phyloP scores from a whole-genome alignment of 2,888 invertebrate species.

The Watsonalla binaria region DNA sequence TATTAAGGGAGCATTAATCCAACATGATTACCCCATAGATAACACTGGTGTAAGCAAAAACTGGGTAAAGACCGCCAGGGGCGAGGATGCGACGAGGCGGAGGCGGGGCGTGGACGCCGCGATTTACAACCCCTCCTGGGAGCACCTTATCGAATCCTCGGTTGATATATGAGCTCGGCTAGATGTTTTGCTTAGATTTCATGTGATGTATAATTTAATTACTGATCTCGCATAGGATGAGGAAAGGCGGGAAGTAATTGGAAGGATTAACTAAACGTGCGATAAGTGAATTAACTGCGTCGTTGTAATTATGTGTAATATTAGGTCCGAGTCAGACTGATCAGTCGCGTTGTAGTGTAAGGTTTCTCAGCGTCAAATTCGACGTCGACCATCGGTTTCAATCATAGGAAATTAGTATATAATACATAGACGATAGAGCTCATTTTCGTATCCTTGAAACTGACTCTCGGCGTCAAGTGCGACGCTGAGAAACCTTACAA shows the following conservation, averaged over 20 bases:
- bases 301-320: too few relatives aligned
- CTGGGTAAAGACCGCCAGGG: constrained; percentile 24
- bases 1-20: neutral
- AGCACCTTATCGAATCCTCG: constrained; percentile 48
- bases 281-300: too few relatives aligned
- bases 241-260: neutral
- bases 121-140: constrained; percentile 48
- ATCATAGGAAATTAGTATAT: too few relatives aligned
- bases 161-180: constrained; percentile 44
- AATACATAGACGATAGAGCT: too few relatives aligned
- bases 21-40: neutral
- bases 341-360: too few relatives aligned
- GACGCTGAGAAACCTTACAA: too few relatives aligned
- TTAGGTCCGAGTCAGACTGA: too few relatives aligned
- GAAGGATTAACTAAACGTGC: neutral
- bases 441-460: too few relatives aligned
- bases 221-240: constrained; percentile 1
- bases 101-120: constrained; percentile 16
- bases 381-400: too few relatives aligned
- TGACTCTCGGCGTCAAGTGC: too few relatives aligned
- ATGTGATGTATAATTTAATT: constrained; percentile 16
- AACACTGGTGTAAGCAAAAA: constrained; percentile 16
- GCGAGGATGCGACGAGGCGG: constrained; percentile 8
- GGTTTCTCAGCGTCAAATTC: too few relatives aligned
- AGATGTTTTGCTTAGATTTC: constrained; percentile 41